A percentile compares a stretch with the other conserved stretches of the same genome.
Evolutionary conservation across 2,113 vertebrate genomes (phyloP).

Genomic region (Phalacrocorax aristotelis): DNA sequence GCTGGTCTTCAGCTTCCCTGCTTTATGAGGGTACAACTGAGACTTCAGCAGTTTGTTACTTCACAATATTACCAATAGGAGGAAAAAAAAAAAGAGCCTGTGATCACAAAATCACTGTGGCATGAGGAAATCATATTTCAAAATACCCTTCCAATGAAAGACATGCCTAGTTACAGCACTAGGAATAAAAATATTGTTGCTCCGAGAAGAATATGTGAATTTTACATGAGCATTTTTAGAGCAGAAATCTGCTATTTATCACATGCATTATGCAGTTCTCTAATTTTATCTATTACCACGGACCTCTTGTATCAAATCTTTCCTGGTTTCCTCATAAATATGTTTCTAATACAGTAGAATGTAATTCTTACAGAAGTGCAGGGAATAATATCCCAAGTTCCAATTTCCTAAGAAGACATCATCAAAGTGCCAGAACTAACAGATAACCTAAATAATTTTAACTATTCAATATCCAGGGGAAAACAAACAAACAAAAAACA

Average conservation of each 20-base stretch:
- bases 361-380: not conserved
- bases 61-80: not conserved
- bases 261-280: not conserved
- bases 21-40: not conserved
- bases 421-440: not conserved
- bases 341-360: not conserved
- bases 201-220: not conserved
- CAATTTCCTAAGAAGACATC: not conserved
- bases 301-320: not conserved
- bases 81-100: not conserved
- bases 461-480: not conserved
- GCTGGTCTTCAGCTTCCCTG: not conserved
- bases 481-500: no score
- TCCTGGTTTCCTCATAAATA: not conserved
- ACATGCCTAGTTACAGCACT: not conserved
- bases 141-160: not conserved
- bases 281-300: conserved; percentile 4
- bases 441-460: not conserved
- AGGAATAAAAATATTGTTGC: not conserved
- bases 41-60: not conserved
- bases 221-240: conserved; percentile 8
- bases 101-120: not conserved
- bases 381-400: not conserved
- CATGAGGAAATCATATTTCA: not conserved
- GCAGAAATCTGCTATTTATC: not conserved